Base-by-base conservation (phyloP, 2,888 invertebrate genomes). In the Chrysina gloriosa region DNA sequence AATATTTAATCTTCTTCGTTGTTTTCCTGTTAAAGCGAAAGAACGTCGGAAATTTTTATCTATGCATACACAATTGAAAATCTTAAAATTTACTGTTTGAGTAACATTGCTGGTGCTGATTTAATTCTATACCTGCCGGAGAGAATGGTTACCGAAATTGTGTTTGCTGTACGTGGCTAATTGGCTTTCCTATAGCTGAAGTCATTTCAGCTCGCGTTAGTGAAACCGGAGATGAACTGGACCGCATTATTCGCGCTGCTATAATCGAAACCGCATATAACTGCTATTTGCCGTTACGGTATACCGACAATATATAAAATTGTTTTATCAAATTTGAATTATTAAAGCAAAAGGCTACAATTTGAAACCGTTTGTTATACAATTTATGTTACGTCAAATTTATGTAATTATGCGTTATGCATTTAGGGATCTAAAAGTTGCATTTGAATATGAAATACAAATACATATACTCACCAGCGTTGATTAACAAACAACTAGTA, bases 81-180 rank as follows among this genome's bases (percentile, higher is more conserved):
- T n/a, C n/a, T n/a, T n/a, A n/a, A n/a, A n/a, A n/a, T n/a, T n/a
- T n/a, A n/a, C n/a, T n/a, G n/a, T n/a, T n/a, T n/a, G n/a, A n/a
- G n/a, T n/a, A 9, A 21, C 19, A 21, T 7, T 9, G 21, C 21
- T 19, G 45, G n/a, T 21, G 7, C 21, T 9, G 21, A 45, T 14
- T 42, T 7, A 42, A 45, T 45, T 23, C 21, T n/a, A 45, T 45
- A 21, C 21, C 7, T 36, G 21, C 56, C 39, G 23, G 3, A 39
- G 21, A 56, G 16, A 25, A 11, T 3, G 56, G 25, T 39, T 56
- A 36, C 36, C 39, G 56, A 11, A 56, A 56, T 11, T 36, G 56
- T 56, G 56, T 56, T 39, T 56, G 21, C 39, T 23, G 56, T 39
- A 56, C 56, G 56, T 56, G 39, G 52, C 52, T 52, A 52, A 52